phyloP scores from a whole-genome alignment of 2,888 invertebrate genomes.

The Orchestes rusci region DNA sequence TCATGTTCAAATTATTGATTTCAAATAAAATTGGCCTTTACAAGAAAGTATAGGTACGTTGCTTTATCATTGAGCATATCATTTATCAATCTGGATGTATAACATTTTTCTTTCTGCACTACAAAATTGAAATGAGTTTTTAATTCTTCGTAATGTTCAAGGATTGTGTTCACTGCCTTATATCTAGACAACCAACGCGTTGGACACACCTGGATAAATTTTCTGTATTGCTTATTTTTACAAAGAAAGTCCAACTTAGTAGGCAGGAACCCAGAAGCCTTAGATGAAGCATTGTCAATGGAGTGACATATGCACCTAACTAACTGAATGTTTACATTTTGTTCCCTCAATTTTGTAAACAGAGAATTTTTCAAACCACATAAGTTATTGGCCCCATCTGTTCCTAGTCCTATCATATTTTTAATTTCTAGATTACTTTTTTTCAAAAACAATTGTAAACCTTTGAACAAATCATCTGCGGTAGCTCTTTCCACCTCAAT shows the following conservation, averaged over 20 bases:
- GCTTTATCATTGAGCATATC: constrained; percentile 4
- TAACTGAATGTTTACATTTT: constrained; percentile 4
- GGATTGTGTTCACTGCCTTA: neutral
- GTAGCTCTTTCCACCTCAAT: too few relatives aligned
- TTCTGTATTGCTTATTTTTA: neutral
- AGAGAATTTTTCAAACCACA: constrained; percentile 4
- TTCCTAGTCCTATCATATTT: constrained; percentile 7
- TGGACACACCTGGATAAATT: neutral
- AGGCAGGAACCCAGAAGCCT: constrained; percentile 3
- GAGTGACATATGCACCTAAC: constrained; percentile 5
- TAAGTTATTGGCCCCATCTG: constrained; percentile 6
- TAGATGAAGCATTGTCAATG: neutral
- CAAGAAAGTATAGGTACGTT: too few relatives aligned
- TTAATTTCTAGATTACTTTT: too few relatives aligned
- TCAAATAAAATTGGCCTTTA: too few relatives aligned
- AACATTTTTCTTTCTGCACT: constrained; percentile 6
- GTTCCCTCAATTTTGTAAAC: constrained; percentile 3
- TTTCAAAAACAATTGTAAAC: too few relatives aligned
- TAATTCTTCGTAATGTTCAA: constrained; percentile 2
- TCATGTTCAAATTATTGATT: too few relatives aligned
- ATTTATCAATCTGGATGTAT: constrained; percentile 1
- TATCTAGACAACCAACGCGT: constrained; percentile 4
- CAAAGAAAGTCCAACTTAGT: constrained; percentile 2
- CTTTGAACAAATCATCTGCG: too few relatives aligned
- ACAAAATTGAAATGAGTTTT: constrained; percentile 1